Conservation (phyloP, 2,888 invertebrate species). For the Scrobipalpa atriplicella region DNA sequence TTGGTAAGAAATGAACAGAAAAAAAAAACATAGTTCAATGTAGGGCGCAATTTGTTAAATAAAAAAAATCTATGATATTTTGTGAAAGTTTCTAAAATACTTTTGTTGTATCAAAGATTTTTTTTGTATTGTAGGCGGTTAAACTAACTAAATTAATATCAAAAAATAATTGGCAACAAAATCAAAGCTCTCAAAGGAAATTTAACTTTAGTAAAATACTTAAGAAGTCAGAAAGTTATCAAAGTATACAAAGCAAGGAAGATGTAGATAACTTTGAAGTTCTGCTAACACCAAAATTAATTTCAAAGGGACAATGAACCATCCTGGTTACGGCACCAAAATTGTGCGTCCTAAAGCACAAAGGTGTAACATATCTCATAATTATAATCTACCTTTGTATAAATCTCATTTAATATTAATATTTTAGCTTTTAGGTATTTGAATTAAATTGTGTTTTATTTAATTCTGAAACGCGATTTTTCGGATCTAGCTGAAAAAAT, state of each 20-base stretch:
- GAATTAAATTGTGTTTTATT: no score
- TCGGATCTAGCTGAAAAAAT: no score
- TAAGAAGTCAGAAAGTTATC: constrained; percentile 6
- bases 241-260: neutral
- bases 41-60: no score
- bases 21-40: no score
- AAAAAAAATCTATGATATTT: no score
- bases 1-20: no score
- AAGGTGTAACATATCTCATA: neutral
- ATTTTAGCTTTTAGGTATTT: no score
- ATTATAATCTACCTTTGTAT: no score
- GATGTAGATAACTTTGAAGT: neutral
- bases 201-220: neutral
- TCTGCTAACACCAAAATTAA: neutral
- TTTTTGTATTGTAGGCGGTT: neutral
- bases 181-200: neutral
- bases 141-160: neutral
- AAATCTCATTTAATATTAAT: no score
- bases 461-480: no score
- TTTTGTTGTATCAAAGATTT: no score
- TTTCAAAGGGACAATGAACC: constrained; percentile 19
- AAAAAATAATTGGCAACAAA: neutral
- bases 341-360: neutral
- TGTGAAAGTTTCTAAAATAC: no score
- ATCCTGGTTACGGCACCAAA: neutral